Conservation (phyloP, 2,888 invertebrate species). For the Nycteola revayana region DNA sequence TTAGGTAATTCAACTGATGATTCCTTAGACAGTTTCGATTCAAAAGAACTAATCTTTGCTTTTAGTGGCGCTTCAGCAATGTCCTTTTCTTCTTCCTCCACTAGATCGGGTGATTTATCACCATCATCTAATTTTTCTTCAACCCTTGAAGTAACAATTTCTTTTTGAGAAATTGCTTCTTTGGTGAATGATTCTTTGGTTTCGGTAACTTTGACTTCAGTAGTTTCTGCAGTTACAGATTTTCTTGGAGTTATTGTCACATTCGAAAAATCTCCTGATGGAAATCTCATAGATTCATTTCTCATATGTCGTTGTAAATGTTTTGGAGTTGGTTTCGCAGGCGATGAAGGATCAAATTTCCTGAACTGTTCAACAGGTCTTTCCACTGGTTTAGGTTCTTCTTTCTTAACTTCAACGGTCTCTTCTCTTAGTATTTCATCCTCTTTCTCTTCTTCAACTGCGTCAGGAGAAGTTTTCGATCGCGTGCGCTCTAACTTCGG, state of each 20-base stretch:
- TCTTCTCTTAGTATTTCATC: constrained; percentile 42
- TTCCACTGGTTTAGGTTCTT: constrained; percentile 57
- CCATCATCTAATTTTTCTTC: constrained; percentile 78
- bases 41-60: constrained; percentile 73
- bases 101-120: constrained; percentile 67
- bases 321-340: constrained; percentile 76
- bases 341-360: constrained; percentile 72
- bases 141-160: constrained; percentile 75
- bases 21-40: constrained; percentile 71
- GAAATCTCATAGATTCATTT: constrained; percentile 79
- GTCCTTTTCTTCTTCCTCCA: constrained; percentile 67
- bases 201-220: constrained; percentile 55
- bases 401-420: constrained; percentile 45
- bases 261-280: constrained; percentile 78
- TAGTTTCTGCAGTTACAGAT: constrained; percentile 72
- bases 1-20: constrained; percentile 66
- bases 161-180: constrained; percentile 71
- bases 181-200: constrained; percentile 56
- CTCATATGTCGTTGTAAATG: constrained; percentile 78
- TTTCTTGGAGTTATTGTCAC: constrained; percentile 74
- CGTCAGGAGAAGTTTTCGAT: constrained; percentile 67
- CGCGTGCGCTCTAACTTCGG: constrained; percentile 64
- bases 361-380: constrained; percentile 65
- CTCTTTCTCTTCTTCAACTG: constrained; percentile 55
- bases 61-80: constrained; percentile 73